Conservation (phyloP, 2,113 vertebrate genomes). For the Lanius collurio region DNA sequence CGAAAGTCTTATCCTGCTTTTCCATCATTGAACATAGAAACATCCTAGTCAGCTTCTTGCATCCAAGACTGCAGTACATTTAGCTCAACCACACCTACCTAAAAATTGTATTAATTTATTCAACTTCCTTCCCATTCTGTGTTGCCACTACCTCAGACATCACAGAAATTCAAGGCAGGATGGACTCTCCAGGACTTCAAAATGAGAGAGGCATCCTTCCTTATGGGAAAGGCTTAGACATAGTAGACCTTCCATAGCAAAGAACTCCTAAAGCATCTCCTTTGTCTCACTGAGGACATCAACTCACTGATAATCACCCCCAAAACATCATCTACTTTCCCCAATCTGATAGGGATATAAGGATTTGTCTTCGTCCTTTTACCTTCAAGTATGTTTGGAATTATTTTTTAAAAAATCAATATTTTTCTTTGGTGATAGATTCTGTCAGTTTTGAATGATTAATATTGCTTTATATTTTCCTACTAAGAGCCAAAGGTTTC, state of each 20-base stretch:
- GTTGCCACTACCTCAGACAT: not conserved
- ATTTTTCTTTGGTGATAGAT: not conserved
- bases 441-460: not conserved
- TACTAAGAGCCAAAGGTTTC: not conserved
- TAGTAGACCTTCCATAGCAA: not conserved
- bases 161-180: not conserved
- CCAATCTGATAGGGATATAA: rapidly evolving
- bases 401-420: not conserved
- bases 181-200: not conserved
- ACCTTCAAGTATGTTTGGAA: not conserved
- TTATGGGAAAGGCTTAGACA: not conserved
- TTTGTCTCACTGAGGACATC: not conserved
- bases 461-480: not conserved
- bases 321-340: not conserved
- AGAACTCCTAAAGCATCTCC: not conserved
- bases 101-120: not conserved
- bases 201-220: not conserved
- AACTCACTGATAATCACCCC: not conserved
- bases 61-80: not conserved
- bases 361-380: not conserved
- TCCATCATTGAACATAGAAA: not conserved
- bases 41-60: not conserved
- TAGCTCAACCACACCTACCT: not conserved
- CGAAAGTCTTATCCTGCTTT: not conserved
- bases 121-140: not conserved